phyloP scores from a whole-genome alignment of 2,797 vertebrate genomes.

The Xenentodon cancila region DNA sequence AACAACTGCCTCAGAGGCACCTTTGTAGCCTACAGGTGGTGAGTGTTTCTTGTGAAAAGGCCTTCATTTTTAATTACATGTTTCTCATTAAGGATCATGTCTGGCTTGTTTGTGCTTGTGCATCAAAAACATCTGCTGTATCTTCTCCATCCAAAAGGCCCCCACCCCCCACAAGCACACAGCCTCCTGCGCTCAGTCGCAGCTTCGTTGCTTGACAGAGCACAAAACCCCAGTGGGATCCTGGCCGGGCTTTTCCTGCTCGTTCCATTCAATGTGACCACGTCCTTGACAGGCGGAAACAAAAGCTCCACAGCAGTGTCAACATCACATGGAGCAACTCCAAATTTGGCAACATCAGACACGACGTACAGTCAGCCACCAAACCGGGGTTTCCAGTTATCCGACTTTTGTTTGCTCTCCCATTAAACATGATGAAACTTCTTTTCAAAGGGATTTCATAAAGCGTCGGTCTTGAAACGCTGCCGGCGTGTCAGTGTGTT shows the following conservation, averaged over 20 bases:
- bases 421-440: slow-evolving; percentile 35
- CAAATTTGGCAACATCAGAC: slow-evolving; percentile 50
- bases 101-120: slow-evolving; percentile 4
- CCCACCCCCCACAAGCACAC: slow-evolving; percentile 13
- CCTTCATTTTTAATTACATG: slow-evolving; percentile 1
- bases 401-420: slow-evolving; percentile 30
- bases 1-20: background rate
- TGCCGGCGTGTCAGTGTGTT: background rate
- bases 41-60: background rate
- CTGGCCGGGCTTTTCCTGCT: slow-evolving; percentile 44
- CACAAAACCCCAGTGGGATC: slow-evolving; percentile 68
- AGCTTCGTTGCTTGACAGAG: slow-evolving; percentile 41
- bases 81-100: slow-evolving; percentile 1
- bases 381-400: slow-evolving; percentile 34
- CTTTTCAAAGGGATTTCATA: slow-evolving; percentile 16
- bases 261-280: slow-evolving; percentile 49
- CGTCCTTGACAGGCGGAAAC: slow-evolving; percentile 68
- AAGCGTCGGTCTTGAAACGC: slow-evolving; percentile 12
- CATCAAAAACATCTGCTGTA: slow-evolving; percentile 54
- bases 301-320: slow-evolving; percentile 69
- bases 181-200: slow-evolving; percentile 16
- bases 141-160: slow-evolving; percentile 13
- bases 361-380: slow-evolving; percentile 40
- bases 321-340: slow-evolving; percentile 67
- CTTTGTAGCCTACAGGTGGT: slow-evolving; percentile 9